These are phyloP conservation scores for Ophioderma brevispina DNA, from an alignment of 35 echinoderm and acorn worm genomes.

Conservation along the genomic window DNA sequence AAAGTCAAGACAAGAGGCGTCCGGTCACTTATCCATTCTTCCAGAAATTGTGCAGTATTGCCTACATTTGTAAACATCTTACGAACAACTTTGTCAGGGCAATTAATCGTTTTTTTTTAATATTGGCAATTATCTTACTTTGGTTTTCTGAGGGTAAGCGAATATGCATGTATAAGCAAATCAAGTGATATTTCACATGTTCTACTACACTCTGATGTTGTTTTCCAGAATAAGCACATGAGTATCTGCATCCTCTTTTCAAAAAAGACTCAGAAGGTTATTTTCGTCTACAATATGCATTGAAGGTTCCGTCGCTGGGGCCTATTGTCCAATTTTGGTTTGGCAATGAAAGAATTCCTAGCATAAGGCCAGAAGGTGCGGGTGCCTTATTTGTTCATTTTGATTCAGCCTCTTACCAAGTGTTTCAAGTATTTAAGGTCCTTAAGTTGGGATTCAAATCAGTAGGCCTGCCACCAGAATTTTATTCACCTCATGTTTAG, in stretches of 20 bases:
- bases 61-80: not conserved
- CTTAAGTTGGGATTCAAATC: not conserved
- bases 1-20: not conserved
- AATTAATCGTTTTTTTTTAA: not conserved
- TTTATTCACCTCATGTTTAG: not conserved
- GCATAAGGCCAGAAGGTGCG: not conserved
- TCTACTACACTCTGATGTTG: not conserved
- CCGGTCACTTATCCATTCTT: not conserved
- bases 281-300: not conserved
- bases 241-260: not conserved
- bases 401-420: not conserved
- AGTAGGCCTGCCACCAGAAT: not conserved
- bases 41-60: not conserved
- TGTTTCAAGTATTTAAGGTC: not conserved
- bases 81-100: no score
- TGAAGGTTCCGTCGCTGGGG: not conserved
- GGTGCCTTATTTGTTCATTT: not conserved
- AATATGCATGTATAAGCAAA: not conserved
- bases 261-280: not conserved
- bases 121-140: not conserved
- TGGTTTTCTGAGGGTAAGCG: constrained; percentile 8
- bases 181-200: not conserved
- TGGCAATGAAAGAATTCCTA: not conserved
- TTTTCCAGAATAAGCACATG: not conserved
- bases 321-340: not conserved